phyloP scores from a whole-genome alignment of 2,113 vertebrate genomes.

The Mugil cephalus region DNA sequence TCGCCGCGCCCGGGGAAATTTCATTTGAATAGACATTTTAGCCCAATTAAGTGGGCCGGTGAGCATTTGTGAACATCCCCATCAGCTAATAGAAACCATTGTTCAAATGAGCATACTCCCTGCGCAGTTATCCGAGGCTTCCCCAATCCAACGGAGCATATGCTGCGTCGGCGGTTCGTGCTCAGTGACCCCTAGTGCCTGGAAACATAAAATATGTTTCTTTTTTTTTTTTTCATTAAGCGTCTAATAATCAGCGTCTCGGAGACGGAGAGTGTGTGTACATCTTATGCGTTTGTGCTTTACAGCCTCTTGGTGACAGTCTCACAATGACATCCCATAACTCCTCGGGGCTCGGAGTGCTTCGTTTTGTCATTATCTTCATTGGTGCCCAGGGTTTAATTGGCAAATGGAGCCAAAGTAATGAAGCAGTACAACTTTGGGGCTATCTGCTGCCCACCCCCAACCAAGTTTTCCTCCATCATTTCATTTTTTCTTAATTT shows the following conservation, averaged over 20 bases:
- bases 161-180: slow-evolving; percentile 51
- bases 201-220: slow-evolving; percentile 42
- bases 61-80: slow-evolving; percentile 77
- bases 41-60: slow-evolving; percentile 80
- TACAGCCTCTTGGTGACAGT: slow-evolving; percentile 55
- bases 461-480: background rate
- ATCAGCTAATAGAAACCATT: slow-evolving; percentile 81
- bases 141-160: slow-evolving; percentile 60
- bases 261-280: background rate
- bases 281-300: slow-evolving; percentile 25
- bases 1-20: slow-evolving; percentile 73
- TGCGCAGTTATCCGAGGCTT: slow-evolving; percentile 56
- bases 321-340: slow-evolving; percentile 61
- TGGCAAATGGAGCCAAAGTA: slow-evolving; percentile 74
- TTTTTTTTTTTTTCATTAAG: slow-evolving; percentile 42
- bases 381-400: slow-evolving; percentile 70
- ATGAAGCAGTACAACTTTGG: slow-evolving; percentile 68
- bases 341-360: slow-evolving; percentile 58
- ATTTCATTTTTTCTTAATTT: background rate
- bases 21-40: slow-evolving; percentile 83
- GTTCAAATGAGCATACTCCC: slow-evolving; percentile 75
- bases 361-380: slow-evolving; percentile 74
- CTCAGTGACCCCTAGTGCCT: slow-evolving; percentile 61
- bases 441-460: slow-evolving; percentile 59
- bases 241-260: slow-evolving; percentile 28